These are phyloP conservation scores for Psylliodes chrysocephalus DNA, from an alignment of 2,888 invertebrate species.

Conservation along the genomic window DNA sequence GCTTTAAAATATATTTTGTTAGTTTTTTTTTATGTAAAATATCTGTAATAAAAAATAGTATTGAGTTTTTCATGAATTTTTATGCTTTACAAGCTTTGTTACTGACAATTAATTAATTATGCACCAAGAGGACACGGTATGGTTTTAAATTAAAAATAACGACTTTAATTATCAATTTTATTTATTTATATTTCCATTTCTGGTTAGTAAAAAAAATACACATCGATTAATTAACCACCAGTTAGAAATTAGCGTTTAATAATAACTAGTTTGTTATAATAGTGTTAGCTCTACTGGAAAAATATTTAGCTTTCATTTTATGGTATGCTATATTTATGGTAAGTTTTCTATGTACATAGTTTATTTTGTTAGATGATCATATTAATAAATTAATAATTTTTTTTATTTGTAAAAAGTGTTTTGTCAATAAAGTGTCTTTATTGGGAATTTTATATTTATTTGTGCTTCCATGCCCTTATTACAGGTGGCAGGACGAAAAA, in stretches of 20 bases:
- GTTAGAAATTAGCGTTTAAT: conserved; percentile 7
- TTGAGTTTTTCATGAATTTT: too few species aligned
- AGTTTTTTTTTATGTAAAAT: too few species aligned
- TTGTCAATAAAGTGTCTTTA: conserved; percentile 12
- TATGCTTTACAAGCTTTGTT: too few species aligned
- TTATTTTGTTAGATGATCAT: conserved; percentile 9
- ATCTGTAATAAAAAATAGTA: too few species aligned
- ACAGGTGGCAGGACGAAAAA: too few species aligned
- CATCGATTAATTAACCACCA: conserved; percentile 10
- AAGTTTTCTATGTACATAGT: conserved; percentile 6
- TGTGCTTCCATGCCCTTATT: too few species aligned
- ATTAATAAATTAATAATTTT: neutral
- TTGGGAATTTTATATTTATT: neutral
- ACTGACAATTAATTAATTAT: too few species aligned
- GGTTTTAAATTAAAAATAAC: too few species aligned
- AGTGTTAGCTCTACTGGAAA: conserved; percentile 8
- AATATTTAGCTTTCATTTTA: conserved; percentile 6
- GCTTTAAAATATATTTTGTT: too few species aligned
- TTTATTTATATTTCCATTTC: too few species aligned
- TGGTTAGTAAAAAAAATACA: neutral
- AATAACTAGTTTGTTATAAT: conserved; percentile 16
- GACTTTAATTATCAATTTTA: too few species aligned
- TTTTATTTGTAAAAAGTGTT: conserved; percentile 14
- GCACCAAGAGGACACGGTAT: too few species aligned
- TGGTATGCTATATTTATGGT: neutral